Evolutionary conservation across 2,797 vertebrate genomes (phyloP).

Genomic region (Karalla daura): DNA sequence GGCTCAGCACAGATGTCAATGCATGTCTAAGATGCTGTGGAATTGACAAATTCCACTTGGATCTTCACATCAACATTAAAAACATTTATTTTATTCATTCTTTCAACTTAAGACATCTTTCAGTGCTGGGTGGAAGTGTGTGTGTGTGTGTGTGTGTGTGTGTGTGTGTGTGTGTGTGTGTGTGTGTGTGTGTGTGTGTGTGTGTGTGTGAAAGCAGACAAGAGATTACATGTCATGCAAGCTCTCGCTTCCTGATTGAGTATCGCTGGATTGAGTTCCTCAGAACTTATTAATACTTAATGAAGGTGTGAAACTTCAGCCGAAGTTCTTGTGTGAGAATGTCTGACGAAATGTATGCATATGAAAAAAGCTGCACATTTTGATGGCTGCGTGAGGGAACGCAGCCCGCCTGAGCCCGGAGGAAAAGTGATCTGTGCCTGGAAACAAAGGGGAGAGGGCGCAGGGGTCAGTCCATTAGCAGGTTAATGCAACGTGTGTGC

Average conservation of each 20-base stretch:
- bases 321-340: constrained; percentile 21
- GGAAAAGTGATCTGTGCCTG: constrained; percentile 66
- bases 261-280: constrained; percentile 6
- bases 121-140: no score
- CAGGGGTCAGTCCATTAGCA: constrained; percentile 66
- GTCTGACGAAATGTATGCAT: constrained; percentile 49
- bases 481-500: constrained; percentile 62
- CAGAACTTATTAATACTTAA: not conserved
- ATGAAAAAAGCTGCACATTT: constrained; percentile 49
- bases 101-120: no score
- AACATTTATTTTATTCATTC: no score
- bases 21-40: no score
- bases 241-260: not conserved
- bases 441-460: constrained; percentile 63
- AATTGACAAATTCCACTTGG: no score
- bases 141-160: no score
- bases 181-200: not conserved
- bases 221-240: not conserved
- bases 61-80: no score
- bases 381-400: constrained; percentile 54
- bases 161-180: not conserved
- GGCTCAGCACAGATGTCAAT: no score
- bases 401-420: constrained; percentile 59
- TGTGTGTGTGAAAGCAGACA: not conserved
- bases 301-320: constrained; percentile 20